phyloP scores from a whole-genome alignment of 2,113 vertebrate species.

The Dipodomys ordii region DNA sequence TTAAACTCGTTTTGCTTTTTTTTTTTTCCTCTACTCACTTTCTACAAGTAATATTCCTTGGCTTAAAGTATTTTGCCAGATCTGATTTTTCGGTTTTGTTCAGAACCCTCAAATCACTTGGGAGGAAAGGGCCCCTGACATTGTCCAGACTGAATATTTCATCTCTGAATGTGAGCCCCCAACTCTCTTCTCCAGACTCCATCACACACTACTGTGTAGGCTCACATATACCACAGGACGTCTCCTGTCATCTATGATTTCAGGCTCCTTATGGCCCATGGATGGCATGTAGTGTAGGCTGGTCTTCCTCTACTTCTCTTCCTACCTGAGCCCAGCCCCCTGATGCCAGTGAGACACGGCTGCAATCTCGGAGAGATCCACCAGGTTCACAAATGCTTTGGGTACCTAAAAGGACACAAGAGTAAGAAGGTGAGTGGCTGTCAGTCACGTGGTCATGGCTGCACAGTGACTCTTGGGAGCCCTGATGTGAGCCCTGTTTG shows the following conservation, averaged over 20 bases:
- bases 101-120: not conserved
- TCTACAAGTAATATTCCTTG: constrained; percentile 3
- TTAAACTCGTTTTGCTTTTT: not conserved
- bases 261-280: accelerated
- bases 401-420: constrained; percentile 83
- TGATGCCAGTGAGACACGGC: constrained; percentile 38
- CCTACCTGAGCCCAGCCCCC: constrained; percentile 81
- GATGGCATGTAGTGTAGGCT: accelerated
- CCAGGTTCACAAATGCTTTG: constrained; percentile 86
- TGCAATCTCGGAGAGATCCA: constrained; percentile 82
- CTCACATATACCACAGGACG: accelerated
- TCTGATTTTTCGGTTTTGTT: not conserved
- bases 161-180: not conserved
- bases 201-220: not conserved
- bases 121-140: not conserved
- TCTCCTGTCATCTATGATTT: not conserved
- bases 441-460: not conserved
- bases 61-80: not conserved
- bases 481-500: not conserved
- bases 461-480: not conserved
- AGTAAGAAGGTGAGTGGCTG: not conserved
- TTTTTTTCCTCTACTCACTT: not conserved
- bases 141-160: not conserved
- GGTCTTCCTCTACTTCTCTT: not conserved
- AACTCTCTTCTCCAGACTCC: not conserved